Percentiles rank a stretch among this genome's conserved stretches.
phyloP scores from a whole-genome alignment of 2,888 invertebrate species.

The Frankliniella intonsa region DNA sequence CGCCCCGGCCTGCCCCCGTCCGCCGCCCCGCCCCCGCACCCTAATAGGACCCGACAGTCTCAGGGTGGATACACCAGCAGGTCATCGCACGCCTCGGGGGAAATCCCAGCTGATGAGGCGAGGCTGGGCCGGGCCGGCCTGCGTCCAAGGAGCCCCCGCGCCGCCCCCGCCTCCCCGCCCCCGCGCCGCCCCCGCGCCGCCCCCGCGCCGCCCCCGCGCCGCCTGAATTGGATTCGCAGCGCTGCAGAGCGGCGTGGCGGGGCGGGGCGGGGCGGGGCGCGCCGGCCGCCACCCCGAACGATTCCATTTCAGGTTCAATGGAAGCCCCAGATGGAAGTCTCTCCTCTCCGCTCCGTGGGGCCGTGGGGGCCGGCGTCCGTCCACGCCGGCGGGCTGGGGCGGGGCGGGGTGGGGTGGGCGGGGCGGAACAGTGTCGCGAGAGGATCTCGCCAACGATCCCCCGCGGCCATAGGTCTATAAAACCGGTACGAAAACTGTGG shows the following conservation, averaged over 20 bases:
- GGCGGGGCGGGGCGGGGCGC: neutral
- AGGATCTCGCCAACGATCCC: no score
- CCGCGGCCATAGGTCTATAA: no score
- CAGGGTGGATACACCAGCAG: neutral
- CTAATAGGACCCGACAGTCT: slow-evolving; percentile 18
- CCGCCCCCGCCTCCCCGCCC: neutral
- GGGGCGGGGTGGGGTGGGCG: no score
- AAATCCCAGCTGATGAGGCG: slow-evolving; percentile 17
- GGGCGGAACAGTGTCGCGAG: no score
- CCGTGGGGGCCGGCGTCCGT: neutral
- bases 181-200: no score
- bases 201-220: no score
- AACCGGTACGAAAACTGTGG: no score
- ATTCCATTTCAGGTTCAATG: slow-evolving; percentile 23
- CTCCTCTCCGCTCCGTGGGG: neutral
- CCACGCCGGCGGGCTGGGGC: no score
- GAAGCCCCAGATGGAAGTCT: slow-evolving; percentile 13
- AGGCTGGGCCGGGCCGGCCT: neutral
- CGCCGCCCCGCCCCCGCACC: neutral
- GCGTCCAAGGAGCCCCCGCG: neutral
- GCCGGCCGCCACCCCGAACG: neutral
- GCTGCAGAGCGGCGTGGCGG: neutral
- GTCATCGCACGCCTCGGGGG: slow-evolving; percentile 15
- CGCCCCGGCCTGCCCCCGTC: neutral
- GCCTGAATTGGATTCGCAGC: neutral